These are phyloP conservation scores for Catharus minimus DNA, from an alignment of 2,113 vertebrate genomes.

Conservation along the genomic window DNA sequence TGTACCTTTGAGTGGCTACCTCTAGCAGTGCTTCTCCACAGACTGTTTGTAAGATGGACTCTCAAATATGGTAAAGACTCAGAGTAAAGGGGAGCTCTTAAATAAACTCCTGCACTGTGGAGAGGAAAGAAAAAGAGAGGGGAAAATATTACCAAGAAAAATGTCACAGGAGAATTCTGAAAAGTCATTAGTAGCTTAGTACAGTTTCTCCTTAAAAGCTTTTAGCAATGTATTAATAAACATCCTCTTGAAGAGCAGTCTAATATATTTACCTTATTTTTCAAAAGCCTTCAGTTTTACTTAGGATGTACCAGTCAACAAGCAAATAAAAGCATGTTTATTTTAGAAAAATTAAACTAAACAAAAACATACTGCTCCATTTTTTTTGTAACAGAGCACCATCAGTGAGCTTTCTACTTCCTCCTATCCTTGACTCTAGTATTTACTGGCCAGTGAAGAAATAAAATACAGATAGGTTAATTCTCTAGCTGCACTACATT, in stretches of 20 bases:
- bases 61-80: background rate
- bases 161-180: background rate
- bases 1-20: fast-evolving
- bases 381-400: background rate
- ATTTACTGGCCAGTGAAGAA: background rate
- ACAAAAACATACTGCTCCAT: background rate
- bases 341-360: background rate
- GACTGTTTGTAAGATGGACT: fast-evolving
- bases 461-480: background rate
- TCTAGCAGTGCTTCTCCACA: background rate
- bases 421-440: background rate
- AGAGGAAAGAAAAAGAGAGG: background rate
- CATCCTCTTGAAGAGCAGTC: background rate
- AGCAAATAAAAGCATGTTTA: background rate
- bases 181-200: constrained; percentile 7
- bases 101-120: background rate
- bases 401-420: background rate
- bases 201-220: background rate
- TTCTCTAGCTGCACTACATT: background rate
- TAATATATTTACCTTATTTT: background rate
- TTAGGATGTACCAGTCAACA: background rate
- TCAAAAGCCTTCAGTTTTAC: background rate
- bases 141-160: constrained; percentile 23
- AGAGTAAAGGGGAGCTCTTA: background rate
- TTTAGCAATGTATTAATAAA: background rate